These are phyloP conservation scores for Otus sunia DNA, from an alignment of 2,113 vertebrate species.

Conservation along the genomic window DNA sequence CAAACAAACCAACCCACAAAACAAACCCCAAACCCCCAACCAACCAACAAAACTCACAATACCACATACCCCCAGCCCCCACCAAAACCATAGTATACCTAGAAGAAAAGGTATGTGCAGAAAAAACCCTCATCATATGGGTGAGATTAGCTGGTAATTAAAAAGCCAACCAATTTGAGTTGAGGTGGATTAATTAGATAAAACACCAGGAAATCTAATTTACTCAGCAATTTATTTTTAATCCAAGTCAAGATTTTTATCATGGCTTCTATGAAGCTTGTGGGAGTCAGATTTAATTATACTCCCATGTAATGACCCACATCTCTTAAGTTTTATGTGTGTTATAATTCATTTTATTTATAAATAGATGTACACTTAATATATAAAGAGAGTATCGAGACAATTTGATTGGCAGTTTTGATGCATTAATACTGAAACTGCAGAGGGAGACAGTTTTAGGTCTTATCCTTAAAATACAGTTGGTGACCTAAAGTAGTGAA, in stretches of 20 bases:
- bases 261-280: constrained; percentile 2
- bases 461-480: neutral
- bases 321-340: constrained; percentile 22
- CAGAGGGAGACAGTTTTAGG: neutral
- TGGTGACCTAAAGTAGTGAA: neutral
- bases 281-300: constrained; percentile 53
- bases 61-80: too few relatives aligned
- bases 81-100: neutral
- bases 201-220: constrained; percentile 65
- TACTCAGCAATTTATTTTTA: constrained; percentile 65
- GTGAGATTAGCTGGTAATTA: constrained; percentile 60
- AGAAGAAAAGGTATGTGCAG: neutral
- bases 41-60: neutral
- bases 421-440: neutral
- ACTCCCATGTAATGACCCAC: constrained; percentile 26
- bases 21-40: neutral
- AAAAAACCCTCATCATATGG: neutral
- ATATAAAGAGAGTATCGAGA: neutral
- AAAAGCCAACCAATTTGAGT: constrained; percentile 46
- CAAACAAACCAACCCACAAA: neutral
- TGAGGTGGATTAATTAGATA: constrained; percentile 63
- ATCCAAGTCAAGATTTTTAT: constrained; percentile 52
- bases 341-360: constrained; percentile 48
- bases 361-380: neutral
- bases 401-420: neutral